Conservation (phyloP, 2,888 invertebrate genomes). For the Nebria brevicollis region DNA sequence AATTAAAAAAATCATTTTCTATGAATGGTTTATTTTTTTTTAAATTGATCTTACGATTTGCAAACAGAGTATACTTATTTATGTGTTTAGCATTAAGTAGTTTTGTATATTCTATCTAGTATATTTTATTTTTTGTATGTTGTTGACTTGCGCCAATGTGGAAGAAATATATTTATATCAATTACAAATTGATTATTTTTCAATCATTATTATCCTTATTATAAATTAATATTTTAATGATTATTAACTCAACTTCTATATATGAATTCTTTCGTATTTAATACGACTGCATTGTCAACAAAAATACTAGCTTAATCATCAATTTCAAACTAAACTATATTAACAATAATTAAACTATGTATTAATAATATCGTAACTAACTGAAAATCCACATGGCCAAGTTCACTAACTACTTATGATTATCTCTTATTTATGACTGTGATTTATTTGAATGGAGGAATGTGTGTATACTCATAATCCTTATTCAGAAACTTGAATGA, state of each 20-base stretch:
- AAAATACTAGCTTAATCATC: conserved; percentile 32
- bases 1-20: neutral
- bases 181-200: conserved; percentile 53
- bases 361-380: conserved; percentile 55
- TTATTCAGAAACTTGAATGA: neutral
- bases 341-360: conserved; percentile 55
- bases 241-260: conserved; percentile 9
- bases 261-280: neutral
- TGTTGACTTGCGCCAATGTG: conserved; percentile 66
- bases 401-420: conserved; percentile 58
- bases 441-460: conserved; percentile 48
- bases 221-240: conserved; percentile 14
- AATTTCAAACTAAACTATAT: conserved; percentile 49
- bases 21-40: neutral
- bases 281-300: conserved; percentile 9
- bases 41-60: conserved; percentile 7
- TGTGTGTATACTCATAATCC: neutral
- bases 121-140: conserved; percentile 64
- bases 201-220: conserved; percentile 29
- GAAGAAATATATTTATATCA: conserved; percentile 65
- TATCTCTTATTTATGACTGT: conserved; percentile 37
- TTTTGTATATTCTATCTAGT: conserved; percentile 58
- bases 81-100: conserved; percentile 54
- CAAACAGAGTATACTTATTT: conserved; percentile 44
- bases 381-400: conserved; percentile 65